A percentile compares a stretch with the other conserved stretches of the same genome.
These are phyloP conservation scores for Neodon shergylaensis DNA, from an alignment of 2,113 vertebrate species.

Conservation along the genomic window DNA sequence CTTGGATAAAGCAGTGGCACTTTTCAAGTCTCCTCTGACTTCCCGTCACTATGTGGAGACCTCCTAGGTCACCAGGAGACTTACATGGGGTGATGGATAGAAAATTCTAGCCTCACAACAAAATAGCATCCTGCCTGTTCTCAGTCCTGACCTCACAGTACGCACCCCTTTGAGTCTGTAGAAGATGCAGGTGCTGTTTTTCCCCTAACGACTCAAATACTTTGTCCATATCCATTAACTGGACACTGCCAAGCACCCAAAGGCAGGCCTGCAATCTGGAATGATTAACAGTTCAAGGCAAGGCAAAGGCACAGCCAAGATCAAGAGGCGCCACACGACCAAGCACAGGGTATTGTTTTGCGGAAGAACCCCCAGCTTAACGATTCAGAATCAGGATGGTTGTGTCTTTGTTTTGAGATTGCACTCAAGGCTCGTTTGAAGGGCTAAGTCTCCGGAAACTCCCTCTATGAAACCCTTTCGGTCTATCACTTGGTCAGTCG, in stretches of 20 bases:
- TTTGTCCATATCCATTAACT: background rate
- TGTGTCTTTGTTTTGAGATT: conserved; percentile 38
- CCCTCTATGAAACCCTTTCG: conserved; percentile 33
- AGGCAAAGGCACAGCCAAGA: background rate
- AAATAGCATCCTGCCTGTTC: background rate
- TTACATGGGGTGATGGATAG: background rate
- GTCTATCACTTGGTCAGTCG: conserved; percentile 7
- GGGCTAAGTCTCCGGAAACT: background rate
- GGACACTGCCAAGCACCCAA: background rate
- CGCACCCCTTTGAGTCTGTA: background rate
- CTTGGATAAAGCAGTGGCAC: background rate
- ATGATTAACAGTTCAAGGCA: background rate
- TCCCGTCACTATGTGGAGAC: background rate
- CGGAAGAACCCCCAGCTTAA: background rate
- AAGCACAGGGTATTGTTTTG: background rate
- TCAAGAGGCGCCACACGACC: background rate
- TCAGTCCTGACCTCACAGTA: background rate
- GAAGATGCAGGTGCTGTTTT: background rate
- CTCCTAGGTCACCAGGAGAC: background rate
- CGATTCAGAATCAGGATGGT: background rate
- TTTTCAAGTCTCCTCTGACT: background rate
- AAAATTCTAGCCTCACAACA: background rate
- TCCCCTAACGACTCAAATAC: background rate
- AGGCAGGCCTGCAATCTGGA: background rate
- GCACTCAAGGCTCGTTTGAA: background rate